Evolutionary conservation across 2,113 vertebrate genomes (phyloP).

Genomic region (Ceratotherium simum): DNA sequence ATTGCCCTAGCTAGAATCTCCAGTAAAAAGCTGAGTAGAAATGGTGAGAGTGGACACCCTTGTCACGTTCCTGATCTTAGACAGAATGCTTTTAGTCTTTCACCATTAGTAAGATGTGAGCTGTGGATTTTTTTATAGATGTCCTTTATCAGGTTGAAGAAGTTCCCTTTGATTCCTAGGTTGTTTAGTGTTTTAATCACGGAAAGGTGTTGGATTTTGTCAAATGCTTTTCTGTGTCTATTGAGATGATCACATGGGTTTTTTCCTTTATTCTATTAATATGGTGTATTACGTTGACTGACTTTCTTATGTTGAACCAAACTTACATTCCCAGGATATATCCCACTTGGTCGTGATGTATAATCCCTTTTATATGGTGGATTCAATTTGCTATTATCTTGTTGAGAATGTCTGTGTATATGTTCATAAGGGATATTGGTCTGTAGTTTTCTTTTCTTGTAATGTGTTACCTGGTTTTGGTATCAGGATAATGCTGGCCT

Average conservation of each 20-base stretch:
- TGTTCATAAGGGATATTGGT: neutral
- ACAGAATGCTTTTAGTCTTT: neutral
- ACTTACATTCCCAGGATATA: neutral
- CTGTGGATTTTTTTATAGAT: neutral
- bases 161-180: neutral
- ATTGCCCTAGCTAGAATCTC: neutral
- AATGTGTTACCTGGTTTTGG: neutral
- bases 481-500: neutral
- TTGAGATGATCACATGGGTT: neutral
- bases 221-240: neutral
- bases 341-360: neutral
- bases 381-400: conserved; percentile 5
- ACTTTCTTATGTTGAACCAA: neutral
- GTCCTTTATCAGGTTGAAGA: neutral
- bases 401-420: neutral
- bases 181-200: conserved; percentile 2
- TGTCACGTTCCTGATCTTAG: neutral
- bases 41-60: neutral
- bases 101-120: neutral
- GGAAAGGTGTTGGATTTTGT: neutral
- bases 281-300: neutral
- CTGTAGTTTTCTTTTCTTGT: neutral
- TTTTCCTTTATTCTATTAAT: neutral
- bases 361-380: neutral
- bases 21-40: neutral